Evolutionary conservation across 2,888 invertebrate species (phyloP).

Genomic region (Sthenelais limicola): DNA sequence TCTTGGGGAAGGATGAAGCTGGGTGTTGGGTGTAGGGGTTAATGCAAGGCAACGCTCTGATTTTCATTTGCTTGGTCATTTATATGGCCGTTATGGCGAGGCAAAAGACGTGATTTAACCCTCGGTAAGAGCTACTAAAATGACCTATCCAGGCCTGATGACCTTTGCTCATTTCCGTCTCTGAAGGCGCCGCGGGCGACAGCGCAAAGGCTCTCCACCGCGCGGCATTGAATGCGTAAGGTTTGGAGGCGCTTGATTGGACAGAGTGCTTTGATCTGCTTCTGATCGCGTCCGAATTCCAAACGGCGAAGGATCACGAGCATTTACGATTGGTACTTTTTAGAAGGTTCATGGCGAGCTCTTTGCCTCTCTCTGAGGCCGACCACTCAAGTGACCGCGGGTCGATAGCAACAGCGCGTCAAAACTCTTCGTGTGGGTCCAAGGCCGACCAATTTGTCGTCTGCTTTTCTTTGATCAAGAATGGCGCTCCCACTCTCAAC

Average conservation of each 20-base stretch:
- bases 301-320: conserved; percentile 6
- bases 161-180: conserved; percentile 11
- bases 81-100: conserved; percentile 7
- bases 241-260: conserved; percentile 7
- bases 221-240: not conserved
- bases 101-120: conserved; percentile 23
- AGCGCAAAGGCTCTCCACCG: not conserved
- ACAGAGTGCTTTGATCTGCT: conserved; percentile 16
- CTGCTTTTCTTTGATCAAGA: conserved; percentile 26
- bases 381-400: conserved; percentile 18
- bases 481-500: conserved; percentile 2
- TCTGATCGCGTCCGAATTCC: conserved; percentile 20
- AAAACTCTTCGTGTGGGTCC: conserved; percentile 8
- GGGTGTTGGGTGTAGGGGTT: no score
- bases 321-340: conserved; percentile 21
- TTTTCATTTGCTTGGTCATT: conserved; percentile 29
- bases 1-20: no score
- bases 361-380: conserved; percentile 9
- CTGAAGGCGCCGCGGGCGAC: not conserved
- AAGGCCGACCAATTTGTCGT: conserved; percentile 31
- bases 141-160: not conserved
- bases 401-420: conserved; percentile 23
- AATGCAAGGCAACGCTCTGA: not conserved
- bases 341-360: not conserved
- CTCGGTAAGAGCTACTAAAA: not conserved